These are phyloP conservation scores for Sternotherus odoratus DNA, from an alignment of 2,797 vertebrate genomes.

Conservation along the genomic window DNA sequence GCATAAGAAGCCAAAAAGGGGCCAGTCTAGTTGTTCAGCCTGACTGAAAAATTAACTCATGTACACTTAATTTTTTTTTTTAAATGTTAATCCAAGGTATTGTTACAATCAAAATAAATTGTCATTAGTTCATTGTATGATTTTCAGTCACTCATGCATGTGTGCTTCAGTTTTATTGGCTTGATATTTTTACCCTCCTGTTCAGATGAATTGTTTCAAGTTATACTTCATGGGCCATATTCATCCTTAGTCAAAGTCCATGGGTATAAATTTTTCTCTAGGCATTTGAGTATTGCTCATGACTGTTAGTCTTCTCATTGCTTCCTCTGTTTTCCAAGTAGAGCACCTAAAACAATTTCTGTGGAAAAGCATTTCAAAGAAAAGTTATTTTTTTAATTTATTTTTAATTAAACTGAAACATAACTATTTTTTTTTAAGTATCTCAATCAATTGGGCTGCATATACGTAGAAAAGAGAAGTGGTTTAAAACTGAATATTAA, in stretches of 20 bases:
- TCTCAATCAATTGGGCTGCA: neutral
- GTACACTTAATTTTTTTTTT: neutral
- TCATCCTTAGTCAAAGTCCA: neutral
- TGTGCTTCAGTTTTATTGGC: neutral
- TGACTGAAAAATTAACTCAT: neutral
- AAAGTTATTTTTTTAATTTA: neutral
- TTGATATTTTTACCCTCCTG: neutral
- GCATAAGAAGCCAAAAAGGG: neutral
- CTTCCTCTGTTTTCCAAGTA: neutral
- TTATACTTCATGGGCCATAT: neutral
- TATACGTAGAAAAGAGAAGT: conserved; percentile 40
- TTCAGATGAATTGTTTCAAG: neutral
- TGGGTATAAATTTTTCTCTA: neutral
- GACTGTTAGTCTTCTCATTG: neutral
- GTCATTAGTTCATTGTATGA: neutral
- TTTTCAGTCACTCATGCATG: neutral
- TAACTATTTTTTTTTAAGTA: neutral
- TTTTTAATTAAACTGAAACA: neutral
- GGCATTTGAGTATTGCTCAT: neutral
- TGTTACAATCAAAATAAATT: neutral
- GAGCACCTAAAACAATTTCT: neutral
- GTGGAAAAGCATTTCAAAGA: conserved; percentile 14
- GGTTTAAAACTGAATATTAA: neutral
- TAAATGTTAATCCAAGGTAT: neutral
- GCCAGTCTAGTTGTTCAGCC: neutral